A percentile compares a stretch with the other conserved stretches of the same genome.
Evolutionary conservation across 1,140 invertebrate species (phyloP).

Genomic region (Drosophila cardini): DNA sequence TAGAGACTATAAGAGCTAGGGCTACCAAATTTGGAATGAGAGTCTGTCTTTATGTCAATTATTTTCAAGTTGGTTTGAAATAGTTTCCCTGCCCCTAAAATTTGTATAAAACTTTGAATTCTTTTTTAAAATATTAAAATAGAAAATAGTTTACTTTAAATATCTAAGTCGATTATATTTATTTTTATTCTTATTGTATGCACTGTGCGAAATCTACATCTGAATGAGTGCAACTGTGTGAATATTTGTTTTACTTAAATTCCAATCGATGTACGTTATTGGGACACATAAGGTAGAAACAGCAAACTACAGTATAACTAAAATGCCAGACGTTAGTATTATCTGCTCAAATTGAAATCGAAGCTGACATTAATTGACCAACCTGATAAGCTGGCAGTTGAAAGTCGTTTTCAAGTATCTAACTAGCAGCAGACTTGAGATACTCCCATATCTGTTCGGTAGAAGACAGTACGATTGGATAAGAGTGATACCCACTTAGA

Average conservation of each 20-base stretch:
- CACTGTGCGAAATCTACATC: slow-evolving; percentile 20
- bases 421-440: slow-evolving; percentile 12
- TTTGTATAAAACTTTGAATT: too few species aligned
- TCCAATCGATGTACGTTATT: slow-evolving; percentile 72
- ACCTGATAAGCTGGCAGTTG: slow-evolving; percentile 48
- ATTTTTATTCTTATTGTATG: background rate
- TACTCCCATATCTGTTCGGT: slow-evolving; percentile 18
- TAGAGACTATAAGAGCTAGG: too few species aligned
- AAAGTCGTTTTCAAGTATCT: slow-evolving; percentile 39
- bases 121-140: too few species aligned
- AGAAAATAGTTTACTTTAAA: too few species aligned
- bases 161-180: too few species aligned
- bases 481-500: slow-evolving; percentile 2
- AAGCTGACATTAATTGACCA: slow-evolving; percentile 76
- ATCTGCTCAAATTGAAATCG: slow-evolving; percentile 72
- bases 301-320: slow-evolving; percentile 46
- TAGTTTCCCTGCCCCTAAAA: too few species aligned
- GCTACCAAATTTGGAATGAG: too few species aligned
- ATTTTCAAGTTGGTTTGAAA: too few species aligned
- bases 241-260: slow-evolving; percentile 78
- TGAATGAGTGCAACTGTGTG: slow-evolving; percentile 46
- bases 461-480: slow-evolving; percentile 1
- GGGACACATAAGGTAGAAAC: slow-evolving; percentile 64
- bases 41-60: too few species aligned
- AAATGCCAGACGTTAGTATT: slow-evolving; percentile 63